These are phyloP conservation scores for Aethes cnicana DNA, from an alignment of 2,888 invertebrate genomes.

Conservation along the genomic window DNA sequence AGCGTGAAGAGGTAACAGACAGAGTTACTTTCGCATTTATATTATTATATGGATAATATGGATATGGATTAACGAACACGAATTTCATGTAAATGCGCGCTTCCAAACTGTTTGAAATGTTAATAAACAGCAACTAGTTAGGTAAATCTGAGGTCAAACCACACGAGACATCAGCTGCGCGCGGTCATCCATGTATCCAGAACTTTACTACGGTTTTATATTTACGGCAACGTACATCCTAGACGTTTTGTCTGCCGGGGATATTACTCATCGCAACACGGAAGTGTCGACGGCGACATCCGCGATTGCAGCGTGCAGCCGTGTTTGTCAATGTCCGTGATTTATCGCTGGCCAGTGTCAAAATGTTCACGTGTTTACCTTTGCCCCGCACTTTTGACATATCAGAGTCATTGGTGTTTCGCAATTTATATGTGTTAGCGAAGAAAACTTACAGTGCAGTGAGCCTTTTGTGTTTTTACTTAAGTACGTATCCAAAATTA, in stretches of 20 bases:
- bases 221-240: conserved; percentile 22
- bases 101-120: too few species aligned
- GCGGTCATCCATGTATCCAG: conserved; percentile 10
- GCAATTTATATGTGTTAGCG: too few species aligned
- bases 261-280: conserved; percentile 68
- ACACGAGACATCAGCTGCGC: neutral
- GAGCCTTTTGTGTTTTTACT: neutral
- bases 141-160: conserved; percentile 1
- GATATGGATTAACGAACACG: too few species aligned
- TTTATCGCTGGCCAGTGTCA: conserved; percentile 63
- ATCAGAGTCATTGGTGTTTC: too few species aligned
- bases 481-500: too few species aligned
- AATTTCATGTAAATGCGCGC: too few species aligned
- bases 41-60: too few species aligned
- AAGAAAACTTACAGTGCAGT: neutral
- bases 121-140: too few species aligned
- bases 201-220: conserved; percentile 15
- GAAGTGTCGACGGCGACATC: conserved; percentile 68
- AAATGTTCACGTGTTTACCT: conserved; percentile 58
- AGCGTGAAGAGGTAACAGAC: too few species aligned
- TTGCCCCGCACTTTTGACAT: conserved; percentile 17
- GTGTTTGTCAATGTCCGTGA: conserved; percentile 72
- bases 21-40: too few species aligned
- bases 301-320: conserved; percentile 60
- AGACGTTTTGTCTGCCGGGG: conserved; percentile 43